These are phyloP conservation scores for Arizona elegans DNA, from an alignment of 2,113 vertebrate species.

Conservation along the genomic window DNA sequence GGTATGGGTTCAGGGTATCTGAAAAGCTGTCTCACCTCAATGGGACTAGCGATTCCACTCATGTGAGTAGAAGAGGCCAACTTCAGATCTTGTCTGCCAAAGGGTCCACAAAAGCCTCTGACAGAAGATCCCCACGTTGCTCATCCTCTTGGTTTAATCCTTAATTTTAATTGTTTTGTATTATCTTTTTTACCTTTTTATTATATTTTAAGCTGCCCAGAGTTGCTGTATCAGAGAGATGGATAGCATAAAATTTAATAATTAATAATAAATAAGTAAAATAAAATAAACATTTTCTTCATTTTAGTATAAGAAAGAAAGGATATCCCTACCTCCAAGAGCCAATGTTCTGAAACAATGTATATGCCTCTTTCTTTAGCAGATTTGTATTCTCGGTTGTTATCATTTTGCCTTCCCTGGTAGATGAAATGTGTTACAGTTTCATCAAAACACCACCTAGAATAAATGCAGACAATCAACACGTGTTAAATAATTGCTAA, in stretches of 20 bases:
- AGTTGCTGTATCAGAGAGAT: not conserved
- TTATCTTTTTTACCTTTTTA: not conserved
- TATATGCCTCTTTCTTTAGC: slow-evolving; percentile 86
- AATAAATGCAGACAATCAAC: slow-evolving; percentile 31
- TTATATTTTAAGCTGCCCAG: not conserved
- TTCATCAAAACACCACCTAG: slow-evolving; percentile 92
- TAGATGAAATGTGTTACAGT: slow-evolving; percentile 97
- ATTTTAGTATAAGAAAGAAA: not conserved
- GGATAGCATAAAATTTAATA: not conserved
- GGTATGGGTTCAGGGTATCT: not conserved
- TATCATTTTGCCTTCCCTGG: slow-evolving; percentile 91
- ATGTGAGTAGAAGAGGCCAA: not conserved
- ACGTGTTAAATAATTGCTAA: not conserved
- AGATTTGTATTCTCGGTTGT: slow-evolving; percentile 85
- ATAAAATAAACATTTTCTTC: not conserved
- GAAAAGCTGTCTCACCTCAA: not conserved
- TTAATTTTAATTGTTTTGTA: not conserved
- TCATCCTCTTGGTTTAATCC: not conserved
- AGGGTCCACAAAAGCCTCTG: not conserved
- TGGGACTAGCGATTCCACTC: not conserved
- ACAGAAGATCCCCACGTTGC: not conserved
- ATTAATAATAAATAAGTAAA: not conserved
- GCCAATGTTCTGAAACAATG: slow-evolving; percentile 92
- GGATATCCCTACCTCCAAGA: slow-evolving; percentile 79
- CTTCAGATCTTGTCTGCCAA: not conserved